A percentile compares a stretch with the other conserved stretches of the same genome.
phyloP scores from a whole-genome alignment of 2,113 vertebrate genomes.

The Echinops telfairi region DNA sequence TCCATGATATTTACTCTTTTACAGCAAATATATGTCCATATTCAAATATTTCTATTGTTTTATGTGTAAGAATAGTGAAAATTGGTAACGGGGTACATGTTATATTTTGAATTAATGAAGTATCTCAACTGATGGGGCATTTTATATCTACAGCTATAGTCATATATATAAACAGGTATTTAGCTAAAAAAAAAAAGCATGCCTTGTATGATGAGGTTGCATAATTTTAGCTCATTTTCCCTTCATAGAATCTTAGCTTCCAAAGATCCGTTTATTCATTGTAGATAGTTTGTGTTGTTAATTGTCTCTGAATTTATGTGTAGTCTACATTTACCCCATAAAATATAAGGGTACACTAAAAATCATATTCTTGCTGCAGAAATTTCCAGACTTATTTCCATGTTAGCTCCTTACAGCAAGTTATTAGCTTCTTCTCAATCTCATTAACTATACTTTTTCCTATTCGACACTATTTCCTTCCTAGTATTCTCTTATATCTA shows the following conservation, averaged over 20 bases:
- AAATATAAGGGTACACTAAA: not conserved
- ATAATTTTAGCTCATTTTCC: not conserved
- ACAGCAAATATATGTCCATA: not conserved
- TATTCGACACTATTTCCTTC: not conserved
- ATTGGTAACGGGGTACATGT: not conserved
- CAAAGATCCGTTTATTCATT: not conserved
- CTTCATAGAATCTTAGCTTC: not conserved
- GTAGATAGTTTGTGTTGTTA: not conserved
- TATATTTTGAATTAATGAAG: not conserved
- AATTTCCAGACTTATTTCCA: not conserved
- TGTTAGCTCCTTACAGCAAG: not conserved
- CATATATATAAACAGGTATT: not conserved
- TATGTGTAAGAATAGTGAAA: not conserved
- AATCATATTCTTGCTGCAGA: not conserved
- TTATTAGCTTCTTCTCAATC: not conserved
- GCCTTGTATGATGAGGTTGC: not conserved
- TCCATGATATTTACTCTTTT: slow-evolving; percentile 37
- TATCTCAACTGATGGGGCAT: not conserved
- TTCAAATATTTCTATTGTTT: not conserved
- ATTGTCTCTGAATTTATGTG: not conserved
- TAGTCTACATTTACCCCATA: not conserved
- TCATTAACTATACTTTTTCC: not conserved
- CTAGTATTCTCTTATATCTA: not conserved
- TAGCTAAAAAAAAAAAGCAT: not conserved
- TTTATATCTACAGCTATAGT: not conserved